Evolutionary conservation across 1,140 invertebrate species (phyloP), one percentile per base, ranked within the genome.

Genomic region (Latrodectus geometricus): DNA sequence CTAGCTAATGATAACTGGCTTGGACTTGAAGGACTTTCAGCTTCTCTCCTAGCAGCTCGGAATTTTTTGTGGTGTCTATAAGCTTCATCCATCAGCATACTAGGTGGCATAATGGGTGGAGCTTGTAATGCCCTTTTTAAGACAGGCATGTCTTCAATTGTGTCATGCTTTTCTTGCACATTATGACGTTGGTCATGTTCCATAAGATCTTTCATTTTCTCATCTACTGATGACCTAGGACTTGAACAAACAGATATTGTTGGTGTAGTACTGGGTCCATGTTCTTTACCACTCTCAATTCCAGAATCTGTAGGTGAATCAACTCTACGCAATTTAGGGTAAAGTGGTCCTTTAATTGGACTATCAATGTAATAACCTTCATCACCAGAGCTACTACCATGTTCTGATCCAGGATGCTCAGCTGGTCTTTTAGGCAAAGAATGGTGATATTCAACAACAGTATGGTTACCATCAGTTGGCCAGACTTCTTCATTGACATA

Each of bases 31-130:
- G 86, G 77, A 61, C 87, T 70, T 35, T 88, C 84, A 8, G 82
- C 61, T 80, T 8, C 95, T 92, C 89, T 96, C 91, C 0, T 95
- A 95, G 89, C 88, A n/a, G 89, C 89, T 7, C 96, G 93, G 93
- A 98, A 97, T 90, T 98, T 98, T 91, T 98, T 98, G 92, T 98
- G 97, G 70, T 96, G 96, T 89, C 97, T 96, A 92, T 97, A 97
- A 0, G 96, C 96, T 91, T 97, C 96, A 90, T 97, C 96, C 96
- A 97, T 97, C 65, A 97, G 91, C 0, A 95, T 95, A 89, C 96
- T 96, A 8, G 87, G 83, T 76, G 88, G 89, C 48, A 90, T 78
- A 1, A 97, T 91, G 0, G 97, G 97, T 0, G 97, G 97, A 2
- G 96, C 96, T 90, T 97, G 96, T 0, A 98, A 93, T 0, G 97